phyloP scores from a whole-genome alignment of 2,797 vertebrate species.

The Myotis daubentonii region DNA sequence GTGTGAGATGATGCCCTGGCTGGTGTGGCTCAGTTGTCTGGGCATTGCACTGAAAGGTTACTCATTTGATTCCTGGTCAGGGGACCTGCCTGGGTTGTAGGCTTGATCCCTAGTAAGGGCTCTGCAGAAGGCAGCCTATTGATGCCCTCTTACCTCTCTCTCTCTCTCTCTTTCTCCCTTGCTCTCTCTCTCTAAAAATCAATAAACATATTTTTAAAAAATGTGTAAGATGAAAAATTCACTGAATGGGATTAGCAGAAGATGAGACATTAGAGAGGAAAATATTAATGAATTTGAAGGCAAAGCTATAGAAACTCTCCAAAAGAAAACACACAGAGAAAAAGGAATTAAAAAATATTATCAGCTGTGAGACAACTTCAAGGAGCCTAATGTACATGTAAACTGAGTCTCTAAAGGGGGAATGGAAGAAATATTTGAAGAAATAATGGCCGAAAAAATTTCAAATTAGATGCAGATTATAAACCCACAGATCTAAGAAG shows the following conservation, averaged over 20 bases:
- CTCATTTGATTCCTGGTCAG: background rate
- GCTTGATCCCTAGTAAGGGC: background rate
- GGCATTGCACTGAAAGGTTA: background rate
- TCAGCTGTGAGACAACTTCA: background rate
- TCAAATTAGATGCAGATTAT: background rate
- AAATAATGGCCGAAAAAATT: slow-evolving; percentile 13
- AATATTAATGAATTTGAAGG: slow-evolving; percentile 23
- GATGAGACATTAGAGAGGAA: background rate
- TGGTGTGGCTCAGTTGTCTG: background rate
- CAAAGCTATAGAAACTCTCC: background rate
- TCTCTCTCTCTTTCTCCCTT: background rate
- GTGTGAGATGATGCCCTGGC: background rate
- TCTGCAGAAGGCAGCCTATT: background rate
- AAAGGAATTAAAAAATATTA: background rate
- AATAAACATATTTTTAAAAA: background rate
- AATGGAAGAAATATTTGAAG: slow-evolving; percentile 13
- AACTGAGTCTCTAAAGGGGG: background rate
- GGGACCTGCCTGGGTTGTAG: background rate
- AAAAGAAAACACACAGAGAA: slow-evolving; percentile 10
- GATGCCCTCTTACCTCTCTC: background rate
- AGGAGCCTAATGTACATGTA: background rate
- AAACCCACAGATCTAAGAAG: background rate
- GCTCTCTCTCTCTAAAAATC: background rate
- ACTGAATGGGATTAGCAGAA: background rate
- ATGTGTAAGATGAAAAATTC: background rate